Conservation (phyloP, 2,113 vertebrate species). For the Phalacrocorax carbo region DNA sequence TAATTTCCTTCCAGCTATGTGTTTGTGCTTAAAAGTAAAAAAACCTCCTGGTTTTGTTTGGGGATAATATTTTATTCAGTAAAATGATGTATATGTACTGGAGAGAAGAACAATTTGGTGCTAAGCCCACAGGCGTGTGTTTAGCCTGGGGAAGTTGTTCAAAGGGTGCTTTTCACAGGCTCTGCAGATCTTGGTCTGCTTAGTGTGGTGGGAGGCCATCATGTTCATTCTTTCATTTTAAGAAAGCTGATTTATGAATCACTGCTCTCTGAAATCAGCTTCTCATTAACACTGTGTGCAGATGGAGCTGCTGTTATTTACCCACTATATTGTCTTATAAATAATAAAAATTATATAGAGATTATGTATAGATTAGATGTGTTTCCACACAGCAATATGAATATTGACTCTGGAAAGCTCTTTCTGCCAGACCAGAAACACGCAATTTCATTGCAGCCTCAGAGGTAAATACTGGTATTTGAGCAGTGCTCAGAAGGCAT, state of each 20-base stretch:
- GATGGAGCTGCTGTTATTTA: conserved; percentile 31
- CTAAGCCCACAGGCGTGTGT: neutral
- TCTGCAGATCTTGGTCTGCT: neutral
- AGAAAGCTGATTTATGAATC: neutral
- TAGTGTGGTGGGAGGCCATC: neutral
- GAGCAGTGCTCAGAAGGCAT: conserved; percentile 8
- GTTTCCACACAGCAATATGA: conserved; percentile 16
- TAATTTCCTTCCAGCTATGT: neutral
- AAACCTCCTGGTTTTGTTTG: neutral
- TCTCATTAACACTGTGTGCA: neutral
- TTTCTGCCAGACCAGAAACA: conserved; percentile 21
- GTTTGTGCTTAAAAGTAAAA: neutral
- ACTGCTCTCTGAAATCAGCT: neutral
- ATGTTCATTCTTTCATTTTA: neutral
- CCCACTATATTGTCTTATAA: neutral
- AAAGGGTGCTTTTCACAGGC: neutral
- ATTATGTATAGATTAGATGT: conserved; percentile 17
- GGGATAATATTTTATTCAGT: neutral
- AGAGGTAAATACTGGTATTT: conserved; percentile 51
- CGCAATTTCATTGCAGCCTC: conserved; percentile 38
- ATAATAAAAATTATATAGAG: neutral
- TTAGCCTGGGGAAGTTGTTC: neutral
- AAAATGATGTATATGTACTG: neutral
- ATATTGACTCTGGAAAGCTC: conserved; percentile 43
- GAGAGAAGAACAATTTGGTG: neutral